Base-by-base conservation (phyloP, 1,140 invertebrate species). In the Holcopasites calliopsidis region DNA sequence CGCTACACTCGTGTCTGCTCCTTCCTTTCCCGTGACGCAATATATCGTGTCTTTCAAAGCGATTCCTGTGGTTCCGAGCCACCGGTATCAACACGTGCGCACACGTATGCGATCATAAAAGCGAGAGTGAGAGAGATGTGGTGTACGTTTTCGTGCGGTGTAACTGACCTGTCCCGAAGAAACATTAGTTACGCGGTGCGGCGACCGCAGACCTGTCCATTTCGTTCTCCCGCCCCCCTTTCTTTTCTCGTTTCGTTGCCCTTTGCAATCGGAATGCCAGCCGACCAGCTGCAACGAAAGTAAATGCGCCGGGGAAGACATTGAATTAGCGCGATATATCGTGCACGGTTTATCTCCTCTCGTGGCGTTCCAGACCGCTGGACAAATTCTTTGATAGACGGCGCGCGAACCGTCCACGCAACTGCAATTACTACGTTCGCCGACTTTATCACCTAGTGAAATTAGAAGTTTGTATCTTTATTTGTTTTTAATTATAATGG, bases 101-200 rank as follows among this genome's bases (percentile, higher is more conserved):
- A 33, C 18, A 18, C 23, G n/a, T 21, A 50, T 21, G 47, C 44
- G 44, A 5, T 5, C 7, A 23, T 3, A 1, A 11, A 28, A 28
- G 16, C 6, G 38, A 42, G 38, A n/a, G 16, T 6, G 23, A 13
- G 40, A n/a, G 26, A 33, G 42, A 33, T n/a, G 54, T 28, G 76
- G 77, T 84, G 69, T 82, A 83, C 76, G 77, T 85, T 85, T 88
- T 88, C 82, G 83, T 85, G 42, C 42, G 87, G 80, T 87, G 80
- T 84, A 87, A 88, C 81, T 88, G 85, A 88, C 84, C 84, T 85
- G 79, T 68, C 82, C 62, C 66, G 72, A 38, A 28, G 74, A 80
- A 85, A 86, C 77, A 79, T 80, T 77, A 66, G 83, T 88, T 87
- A 71, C 72, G 79, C 69, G 55, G 60, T 55, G 50, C 57, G 40